Percentiles rank a stretch among this genome's conserved stretches.
Evolutionary conservation across 2,113 vertebrate species (phyloP).

Genomic region (Paradoxurus hermaphroditus): DNA sequence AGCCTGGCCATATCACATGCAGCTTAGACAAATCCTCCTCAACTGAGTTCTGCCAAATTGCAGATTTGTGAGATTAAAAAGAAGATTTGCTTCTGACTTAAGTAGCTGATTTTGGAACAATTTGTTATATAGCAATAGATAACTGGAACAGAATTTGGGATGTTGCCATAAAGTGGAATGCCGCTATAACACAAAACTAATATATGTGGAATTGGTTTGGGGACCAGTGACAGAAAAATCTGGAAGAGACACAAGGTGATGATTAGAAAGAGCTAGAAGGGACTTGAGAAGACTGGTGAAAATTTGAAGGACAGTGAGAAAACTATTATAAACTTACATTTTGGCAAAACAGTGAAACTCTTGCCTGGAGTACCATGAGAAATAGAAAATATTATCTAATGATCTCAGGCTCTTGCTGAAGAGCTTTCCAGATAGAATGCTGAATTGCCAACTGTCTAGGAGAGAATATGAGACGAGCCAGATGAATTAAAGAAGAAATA

Average conservation of each 20-base stretch:
- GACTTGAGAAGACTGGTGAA: not conserved
- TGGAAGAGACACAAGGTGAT: not conserved
- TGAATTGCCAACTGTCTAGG: not conserved
- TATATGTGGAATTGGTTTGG: not conserved
- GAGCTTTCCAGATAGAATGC: not conserved
- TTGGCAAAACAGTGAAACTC: not conserved
- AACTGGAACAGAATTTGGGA: not conserved
- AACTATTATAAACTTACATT: not conserved
- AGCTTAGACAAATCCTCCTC: not conserved
- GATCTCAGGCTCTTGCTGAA: not conserved
- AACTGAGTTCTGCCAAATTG: not conserved
- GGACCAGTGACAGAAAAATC: not conserved
- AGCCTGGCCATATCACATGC: too few relatives aligned
- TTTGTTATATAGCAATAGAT: not conserved
- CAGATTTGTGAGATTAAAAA: not conserved
- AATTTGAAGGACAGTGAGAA: not conserved
- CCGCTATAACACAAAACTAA: not conserved
- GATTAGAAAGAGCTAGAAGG: not conserved
- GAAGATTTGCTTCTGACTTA: not conserved
- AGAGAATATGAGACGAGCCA: not conserved
- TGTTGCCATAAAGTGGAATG: not conserved
- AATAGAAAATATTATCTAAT: not conserved
- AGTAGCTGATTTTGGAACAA: not conserved
- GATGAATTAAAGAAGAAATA: not conserved
- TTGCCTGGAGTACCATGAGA: not conserved